These are phyloP conservation scores for Lomographa bimaculata DNA, from an alignment of 2,888 invertebrate genomes.

Conservation along the genomic window DNA sequence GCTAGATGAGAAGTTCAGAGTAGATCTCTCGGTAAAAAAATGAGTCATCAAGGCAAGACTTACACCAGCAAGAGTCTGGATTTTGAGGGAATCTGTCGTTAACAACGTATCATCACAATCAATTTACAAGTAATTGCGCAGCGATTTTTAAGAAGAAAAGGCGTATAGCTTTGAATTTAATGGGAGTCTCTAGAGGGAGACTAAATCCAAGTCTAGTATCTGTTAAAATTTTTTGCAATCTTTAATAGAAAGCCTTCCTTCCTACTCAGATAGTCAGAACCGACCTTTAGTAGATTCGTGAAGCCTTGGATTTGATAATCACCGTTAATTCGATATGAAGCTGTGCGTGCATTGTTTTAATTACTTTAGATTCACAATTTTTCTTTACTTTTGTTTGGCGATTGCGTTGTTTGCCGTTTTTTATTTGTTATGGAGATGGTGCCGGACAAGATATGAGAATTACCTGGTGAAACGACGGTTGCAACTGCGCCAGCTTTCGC, in stretches of 20 bases:
- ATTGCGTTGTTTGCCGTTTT: not conserved
- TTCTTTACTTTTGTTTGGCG: slow-evolving; percentile 17
- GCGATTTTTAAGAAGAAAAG: too few relatives aligned
- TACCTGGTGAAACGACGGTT: not conserved
- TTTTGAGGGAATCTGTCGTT: slow-evolving; percentile 9
- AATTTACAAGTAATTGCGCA: too few relatives aligned
- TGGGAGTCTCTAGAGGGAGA: too few relatives aligned
- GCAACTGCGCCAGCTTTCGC: not conserved
- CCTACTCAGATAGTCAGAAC: too few relatives aligned
- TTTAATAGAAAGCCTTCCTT: too few relatives aligned
- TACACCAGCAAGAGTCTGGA: not conserved
- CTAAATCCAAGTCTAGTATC: too few relatives aligned
- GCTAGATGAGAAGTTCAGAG: slow-evolving; percentile 7
- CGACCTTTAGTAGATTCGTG: too few relatives aligned
- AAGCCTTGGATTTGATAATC: too few relatives aligned
- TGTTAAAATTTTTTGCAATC: too few relatives aligned
- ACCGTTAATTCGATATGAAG: too few relatives aligned
- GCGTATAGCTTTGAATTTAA: too few relatives aligned
- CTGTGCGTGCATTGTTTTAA: slow-evolving; percentile 23
- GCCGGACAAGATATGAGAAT: slow-evolving; percentile 1
- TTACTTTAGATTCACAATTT: slow-evolving; percentile 12
- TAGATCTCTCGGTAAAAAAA: not conserved
- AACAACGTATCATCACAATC: too few relatives aligned
- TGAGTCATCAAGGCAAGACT: slow-evolving; percentile 8
- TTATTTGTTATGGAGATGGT: slow-evolving; percentile 6